Base-by-base conservation (phyloP, 2,113 vertebrate genomes). In the Bungarus multicinctus region DNA sequence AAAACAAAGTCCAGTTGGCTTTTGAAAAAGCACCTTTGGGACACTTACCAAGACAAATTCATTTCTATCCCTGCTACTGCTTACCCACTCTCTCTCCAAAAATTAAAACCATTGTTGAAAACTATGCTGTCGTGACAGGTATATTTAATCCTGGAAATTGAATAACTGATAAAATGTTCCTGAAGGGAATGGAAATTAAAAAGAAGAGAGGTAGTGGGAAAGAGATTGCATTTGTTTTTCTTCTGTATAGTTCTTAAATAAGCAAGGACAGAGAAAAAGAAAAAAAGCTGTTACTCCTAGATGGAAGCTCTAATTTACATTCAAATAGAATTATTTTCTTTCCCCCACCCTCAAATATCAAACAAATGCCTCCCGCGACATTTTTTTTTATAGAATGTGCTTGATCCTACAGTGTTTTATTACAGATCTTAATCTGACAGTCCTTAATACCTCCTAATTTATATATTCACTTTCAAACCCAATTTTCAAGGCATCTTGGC, bases 251-350 rank as follows among this genome's bases (percentile, higher is more conserved):
- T 87, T 95, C 50, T 92, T 87, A 94, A 91, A 95, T 94, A 96
- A 69, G 30, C n/a, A 22, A 34, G n/a, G 3, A 55, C n/a, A 55
- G 43, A 92, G 94, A 85, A 60, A 30, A 30, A 64, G 25, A 4
- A 11, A 30, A 4, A 11, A 30, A 64, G 10, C 96, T 96, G 92
- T 96, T 64, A 96, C 94, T 95, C 94, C 47, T 91, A 95, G 91
- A 91, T 94, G 90, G 64, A 94, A 96, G 95, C 96, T 94, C 95
- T 95, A 97, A 97, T 97, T 94, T 97, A 94, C 96, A 97, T 97
- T 97, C 97, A 97, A 96, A 97, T 96, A 95, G 94, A 94, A 95
- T 95, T 96, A 96, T 95, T 95, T 23, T 60, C 25, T 22, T 94
- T 1, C 45, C 90, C 18, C 5, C 87, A 30, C 86, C 22, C 55